These are phyloP conservation scores for Sebastes cheni DNA, from an alignment of 2,797 vertebrate genomes.

Conservation along the genomic window DNA sequence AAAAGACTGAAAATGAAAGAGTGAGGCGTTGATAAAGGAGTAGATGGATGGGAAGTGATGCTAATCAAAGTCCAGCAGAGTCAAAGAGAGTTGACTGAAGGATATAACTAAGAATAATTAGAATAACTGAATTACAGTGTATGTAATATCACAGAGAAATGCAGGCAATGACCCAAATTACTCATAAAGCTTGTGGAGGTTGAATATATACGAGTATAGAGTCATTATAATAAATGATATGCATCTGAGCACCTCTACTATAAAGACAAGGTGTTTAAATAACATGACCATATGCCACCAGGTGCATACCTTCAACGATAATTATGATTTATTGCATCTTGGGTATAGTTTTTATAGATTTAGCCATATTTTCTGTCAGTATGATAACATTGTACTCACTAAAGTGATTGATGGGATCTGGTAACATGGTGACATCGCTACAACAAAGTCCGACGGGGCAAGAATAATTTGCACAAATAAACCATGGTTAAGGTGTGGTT, in stretches of 20 bases:
- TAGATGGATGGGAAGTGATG: constrained; percentile 34
- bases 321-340: neutral
- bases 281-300: neutral
- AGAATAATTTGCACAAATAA: neutral
- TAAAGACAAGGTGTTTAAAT: constrained; percentile 19
- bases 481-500: neutral
- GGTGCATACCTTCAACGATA: neutral
- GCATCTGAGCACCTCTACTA: neutral
- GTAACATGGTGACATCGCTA: neutral
- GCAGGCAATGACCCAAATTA: constrained; percentile 5
- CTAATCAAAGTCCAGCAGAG: constrained; percentile 56
- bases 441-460: neutral
- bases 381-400: neutral
- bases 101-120: constrained; percentile 28
- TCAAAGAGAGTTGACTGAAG: constrained; percentile 30
- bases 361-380: neutral
- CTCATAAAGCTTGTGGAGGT: constrained; percentile 6
- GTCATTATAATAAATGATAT: neutral
- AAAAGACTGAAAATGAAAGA: constrained; percentile 36
- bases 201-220: neutral
- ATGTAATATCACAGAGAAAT: constrained; percentile 11
- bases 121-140: constrained; percentile 20
- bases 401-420: neutral
- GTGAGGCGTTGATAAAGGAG: constrained; percentile 20
- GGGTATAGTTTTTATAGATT: neutral